Evolutionary conservation across 2,888 invertebrate genomes (phyloP).

Genomic region (Micoletzkya japonica): DNA sequence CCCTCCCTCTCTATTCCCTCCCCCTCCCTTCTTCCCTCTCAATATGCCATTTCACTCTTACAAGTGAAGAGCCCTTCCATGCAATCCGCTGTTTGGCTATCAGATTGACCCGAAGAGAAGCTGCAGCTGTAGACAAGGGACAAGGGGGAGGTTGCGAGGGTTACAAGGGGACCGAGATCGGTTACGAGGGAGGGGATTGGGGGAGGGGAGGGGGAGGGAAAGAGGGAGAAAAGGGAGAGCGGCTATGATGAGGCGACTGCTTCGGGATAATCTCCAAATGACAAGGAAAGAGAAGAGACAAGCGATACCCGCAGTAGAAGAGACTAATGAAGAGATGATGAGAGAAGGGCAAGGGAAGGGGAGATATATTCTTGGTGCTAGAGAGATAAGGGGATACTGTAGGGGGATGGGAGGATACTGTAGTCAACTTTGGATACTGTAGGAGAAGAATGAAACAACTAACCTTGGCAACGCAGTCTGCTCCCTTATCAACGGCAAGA

Average conservation of each 20-base stretch:
- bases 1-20: not conserved
- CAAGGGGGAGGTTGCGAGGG: not conserved
- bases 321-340: not conserved
- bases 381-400: not conserved
- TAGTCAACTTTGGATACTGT: not conserved
- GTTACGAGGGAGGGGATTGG: conserved; percentile 1
- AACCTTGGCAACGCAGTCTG: conserved; percentile 78
- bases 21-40: conserved; percentile 3
- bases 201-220: not conserved
- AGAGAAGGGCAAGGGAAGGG: not conserved
- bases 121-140: no score
- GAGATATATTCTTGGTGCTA: not conserved
- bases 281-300: not conserved
- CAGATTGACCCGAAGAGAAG: no score
- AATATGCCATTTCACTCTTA: no score
- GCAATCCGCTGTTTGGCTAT: no score
- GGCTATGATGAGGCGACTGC: no score
- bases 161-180: not conserved
- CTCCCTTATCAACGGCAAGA: conserved; percentile 83
- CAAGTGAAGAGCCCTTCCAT: no score
- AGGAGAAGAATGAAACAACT: no score
- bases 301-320: not conserved
- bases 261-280: not conserved
- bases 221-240: not conserved
- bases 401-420: not conserved